Evolutionary conservation across 2,888 invertebrate genomes (phyloP).

Genomic region (Folsomia candida): DNA sequence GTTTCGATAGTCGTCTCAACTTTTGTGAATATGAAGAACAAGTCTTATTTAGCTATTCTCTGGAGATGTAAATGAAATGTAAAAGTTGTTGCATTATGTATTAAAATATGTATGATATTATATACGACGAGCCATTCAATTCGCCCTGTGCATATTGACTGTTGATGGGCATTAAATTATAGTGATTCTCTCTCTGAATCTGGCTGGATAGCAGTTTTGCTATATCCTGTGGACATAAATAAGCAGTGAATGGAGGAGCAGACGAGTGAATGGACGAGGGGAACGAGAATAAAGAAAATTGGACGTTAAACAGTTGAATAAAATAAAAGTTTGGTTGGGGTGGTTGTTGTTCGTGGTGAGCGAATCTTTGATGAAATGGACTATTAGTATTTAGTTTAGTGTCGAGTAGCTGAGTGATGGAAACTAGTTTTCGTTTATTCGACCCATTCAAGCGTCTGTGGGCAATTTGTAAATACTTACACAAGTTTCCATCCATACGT

Average conservation of each 20-base stretch:
- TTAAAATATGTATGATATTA: too few relatives aligned
- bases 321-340: neutral
- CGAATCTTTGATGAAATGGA: neutral
- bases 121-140: too few relatives aligned
- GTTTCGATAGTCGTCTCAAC: too few relatives aligned
- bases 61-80: too few relatives aligned
- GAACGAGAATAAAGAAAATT: neutral
- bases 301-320: constrained; percentile 3
- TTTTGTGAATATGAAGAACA: too few relatives aligned
- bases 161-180: neutral
- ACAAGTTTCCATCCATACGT: constrained; percentile 3
- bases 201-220: neutral
- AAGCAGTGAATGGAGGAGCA: neutral
- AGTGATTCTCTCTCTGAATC: neutral
- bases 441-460: constrained; percentile 7
- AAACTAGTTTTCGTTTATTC: constrained; percentile 11
- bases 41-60: too few relatives aligned
- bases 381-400: neutral
- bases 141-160: neutral
- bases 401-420: neutral
- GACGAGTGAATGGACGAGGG: neutral
- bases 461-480: constrained; percentile 11
- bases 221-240: neutral
- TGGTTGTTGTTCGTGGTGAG: neutral
- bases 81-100: too few relatives aligned